Percentiles rank a stretch among this genome's conserved stretches.
Evolutionary conservation across 1,140 invertebrate genomes (phyloP).

Genomic region (Globodera ellingtonae): DNA sequence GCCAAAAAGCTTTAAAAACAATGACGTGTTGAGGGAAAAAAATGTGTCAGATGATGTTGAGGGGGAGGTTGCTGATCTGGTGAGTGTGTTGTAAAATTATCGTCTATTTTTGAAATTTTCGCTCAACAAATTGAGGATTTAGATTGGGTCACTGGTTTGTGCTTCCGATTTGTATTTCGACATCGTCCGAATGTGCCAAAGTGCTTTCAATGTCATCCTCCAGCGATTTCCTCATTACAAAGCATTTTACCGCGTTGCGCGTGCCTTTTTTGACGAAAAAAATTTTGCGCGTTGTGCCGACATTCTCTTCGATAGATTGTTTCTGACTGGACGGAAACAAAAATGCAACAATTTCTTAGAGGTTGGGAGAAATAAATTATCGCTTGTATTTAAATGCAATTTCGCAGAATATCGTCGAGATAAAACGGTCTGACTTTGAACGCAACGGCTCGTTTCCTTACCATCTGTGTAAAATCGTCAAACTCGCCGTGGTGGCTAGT

Average conservation of each 20-base stretch:
- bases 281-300: slow-evolving; percentile 14
- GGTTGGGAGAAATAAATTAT: slow-evolving; percentile 8
- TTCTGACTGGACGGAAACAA: slow-evolving; percentile 19
- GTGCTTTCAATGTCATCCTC: slow-evolving; percentile 35
- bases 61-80: background rate
- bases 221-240: slow-evolving; percentile 39
- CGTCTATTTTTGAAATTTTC: background rate
- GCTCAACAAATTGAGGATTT: no score
- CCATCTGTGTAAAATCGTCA: slow-evolving; percentile 33
- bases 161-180: slow-evolving; percentile 6
- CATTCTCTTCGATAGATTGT: slow-evolving; percentile 30
- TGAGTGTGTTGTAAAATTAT: background rate
- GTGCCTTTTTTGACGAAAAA: background rate
- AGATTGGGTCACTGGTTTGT: background rate
- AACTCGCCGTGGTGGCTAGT: slow-evolving; percentile 23
- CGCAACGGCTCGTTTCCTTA: slow-evolving; percentile 32
- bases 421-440: slow-evolving; percentile 34
- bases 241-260: slow-evolving; percentile 32
- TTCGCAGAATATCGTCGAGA: slow-evolving; percentile 31
- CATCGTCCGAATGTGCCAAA: slow-evolving; percentile 16
- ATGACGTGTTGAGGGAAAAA: background rate
- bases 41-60: background rate
- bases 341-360: slow-evolving; percentile 35
- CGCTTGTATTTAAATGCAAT: no score
- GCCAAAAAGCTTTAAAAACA: background rate